Conservation (phyloP, 2,888 invertebrate genomes). For the Cryptocephalus moraei region DNA sequence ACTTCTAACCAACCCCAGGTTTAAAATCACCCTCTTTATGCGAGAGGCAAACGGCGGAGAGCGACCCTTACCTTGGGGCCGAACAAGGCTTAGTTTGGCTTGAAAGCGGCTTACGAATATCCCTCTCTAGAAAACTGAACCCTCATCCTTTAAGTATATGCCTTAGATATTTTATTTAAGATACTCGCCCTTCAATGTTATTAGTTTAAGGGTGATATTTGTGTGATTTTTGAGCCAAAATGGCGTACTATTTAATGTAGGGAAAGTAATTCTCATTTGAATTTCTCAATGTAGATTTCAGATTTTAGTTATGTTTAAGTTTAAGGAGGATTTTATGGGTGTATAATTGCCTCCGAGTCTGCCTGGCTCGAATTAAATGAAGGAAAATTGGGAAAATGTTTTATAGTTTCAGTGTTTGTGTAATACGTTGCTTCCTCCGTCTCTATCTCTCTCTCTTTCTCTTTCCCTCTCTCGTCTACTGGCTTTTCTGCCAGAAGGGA, state of each 20-base stretch:
- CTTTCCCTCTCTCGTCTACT: no score
- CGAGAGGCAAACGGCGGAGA: conserved; percentile 10
- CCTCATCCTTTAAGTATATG: conserved; percentile 30
- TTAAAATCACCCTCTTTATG: conserved; percentile 32
- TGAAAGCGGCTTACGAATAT: conserved; percentile 20
- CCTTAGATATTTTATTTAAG: conserved; percentile 34
- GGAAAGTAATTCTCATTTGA: conserved; percentile 37
- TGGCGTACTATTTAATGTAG: conserved; percentile 37
- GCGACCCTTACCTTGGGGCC: conserved; percentile 12
- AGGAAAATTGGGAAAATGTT: background rate
- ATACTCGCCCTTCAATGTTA: conserved; percentile 27
- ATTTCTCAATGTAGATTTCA: conserved; percentile 33
- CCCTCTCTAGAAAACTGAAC: conserved; percentile 32
- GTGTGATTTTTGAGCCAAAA: conserved; percentile 32
- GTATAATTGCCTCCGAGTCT: conserved; percentile 19
- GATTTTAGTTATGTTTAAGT: conserved; percentile 34
- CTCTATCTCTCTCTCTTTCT: no score
- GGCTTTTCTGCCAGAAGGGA: no score
- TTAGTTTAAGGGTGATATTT: conserved; percentile 29
- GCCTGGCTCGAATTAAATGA: background rate
- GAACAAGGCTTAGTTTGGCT: conserved; percentile 8
- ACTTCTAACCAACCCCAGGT: conserved; percentile 27
- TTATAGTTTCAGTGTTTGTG: no score
- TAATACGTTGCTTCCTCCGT: no score
- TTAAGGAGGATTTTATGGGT: conserved; percentile 32